Conservation (phyloP, 2,113 vertebrate genomes). For the Alces alces region DNA sequence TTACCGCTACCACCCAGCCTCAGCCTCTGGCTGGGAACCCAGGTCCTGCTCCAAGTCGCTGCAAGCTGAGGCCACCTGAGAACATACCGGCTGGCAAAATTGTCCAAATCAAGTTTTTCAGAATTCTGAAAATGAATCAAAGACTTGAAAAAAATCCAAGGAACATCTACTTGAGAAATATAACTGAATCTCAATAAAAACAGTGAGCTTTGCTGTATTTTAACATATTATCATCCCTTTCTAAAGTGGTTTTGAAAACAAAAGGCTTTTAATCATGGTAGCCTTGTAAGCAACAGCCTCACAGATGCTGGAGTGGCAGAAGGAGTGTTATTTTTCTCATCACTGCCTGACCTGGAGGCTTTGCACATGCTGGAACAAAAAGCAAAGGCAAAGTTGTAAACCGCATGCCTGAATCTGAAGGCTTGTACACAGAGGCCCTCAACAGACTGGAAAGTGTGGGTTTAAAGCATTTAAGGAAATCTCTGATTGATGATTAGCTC, state of each 20-base stretch:
- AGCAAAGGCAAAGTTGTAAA: background rate
- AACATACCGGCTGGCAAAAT: background rate
- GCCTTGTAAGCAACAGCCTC: background rate
- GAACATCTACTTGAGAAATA: background rate
- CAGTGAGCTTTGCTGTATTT: background rate
- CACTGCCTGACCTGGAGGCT: background rate
- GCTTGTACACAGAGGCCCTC: background rate
- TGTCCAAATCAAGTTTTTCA: background rate
- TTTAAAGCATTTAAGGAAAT: background rate
- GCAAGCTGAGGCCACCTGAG: background rate
- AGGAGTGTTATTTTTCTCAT: background rate
- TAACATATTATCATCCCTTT: background rate
- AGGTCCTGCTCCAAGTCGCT: background rate
- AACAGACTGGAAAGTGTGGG: background rate
- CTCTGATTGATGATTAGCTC: background rate
- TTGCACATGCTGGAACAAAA: background rate
- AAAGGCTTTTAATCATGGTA: background rate
- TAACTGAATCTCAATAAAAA: background rate
- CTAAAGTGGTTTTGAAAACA: background rate
- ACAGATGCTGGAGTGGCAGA: background rate
- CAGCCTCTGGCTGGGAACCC: background rate
- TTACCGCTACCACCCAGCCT: accelerated
- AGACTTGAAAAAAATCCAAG: background rate
- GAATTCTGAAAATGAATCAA: background rate
- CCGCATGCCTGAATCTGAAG: background rate